Conservation (phyloP, 2,797 vertebrate species). For the Neomorphus geoffroyi region DNA sequence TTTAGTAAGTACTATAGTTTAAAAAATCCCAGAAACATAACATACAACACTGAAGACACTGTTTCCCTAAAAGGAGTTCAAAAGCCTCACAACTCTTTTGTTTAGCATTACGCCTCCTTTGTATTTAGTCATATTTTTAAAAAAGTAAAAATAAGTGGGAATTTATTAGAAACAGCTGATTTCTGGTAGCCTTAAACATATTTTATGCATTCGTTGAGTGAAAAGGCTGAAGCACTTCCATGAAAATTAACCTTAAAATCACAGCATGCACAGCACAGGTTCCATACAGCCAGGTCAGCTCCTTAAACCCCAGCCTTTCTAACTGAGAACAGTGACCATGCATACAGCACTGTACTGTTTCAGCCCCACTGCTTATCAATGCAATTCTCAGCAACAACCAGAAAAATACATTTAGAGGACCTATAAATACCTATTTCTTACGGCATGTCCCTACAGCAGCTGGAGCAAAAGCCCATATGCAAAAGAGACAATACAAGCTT, state of each 20-base stretch:
- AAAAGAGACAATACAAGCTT: neutral
- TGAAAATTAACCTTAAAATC: neutral
- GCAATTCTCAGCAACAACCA: neutral
- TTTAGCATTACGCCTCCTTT: neutral
- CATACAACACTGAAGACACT: neutral
- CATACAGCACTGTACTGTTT: neutral
- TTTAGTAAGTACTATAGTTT: neutral
- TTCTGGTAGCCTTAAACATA: neutral
- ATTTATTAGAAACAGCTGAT: neutral
- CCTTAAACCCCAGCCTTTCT: neutral
- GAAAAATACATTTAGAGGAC: neutral
- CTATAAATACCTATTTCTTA: neutral
- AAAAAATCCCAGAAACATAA: neutral
- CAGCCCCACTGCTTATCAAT: neutral
- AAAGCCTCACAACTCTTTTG: neutral
- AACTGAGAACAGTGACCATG: neutral
- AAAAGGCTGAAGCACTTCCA: neutral
- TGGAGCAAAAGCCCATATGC: neutral
- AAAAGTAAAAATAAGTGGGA: neutral
- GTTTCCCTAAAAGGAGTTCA: neutral
- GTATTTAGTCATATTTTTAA: neutral
- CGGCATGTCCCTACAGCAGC: neutral
- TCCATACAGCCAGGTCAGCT: neutral
- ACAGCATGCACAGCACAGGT: neutral
- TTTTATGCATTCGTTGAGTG: neutral